phyloP scores from a whole-genome alignment of 2,888 invertebrate genomes.

The Tanypteryx hageni region DNA sequence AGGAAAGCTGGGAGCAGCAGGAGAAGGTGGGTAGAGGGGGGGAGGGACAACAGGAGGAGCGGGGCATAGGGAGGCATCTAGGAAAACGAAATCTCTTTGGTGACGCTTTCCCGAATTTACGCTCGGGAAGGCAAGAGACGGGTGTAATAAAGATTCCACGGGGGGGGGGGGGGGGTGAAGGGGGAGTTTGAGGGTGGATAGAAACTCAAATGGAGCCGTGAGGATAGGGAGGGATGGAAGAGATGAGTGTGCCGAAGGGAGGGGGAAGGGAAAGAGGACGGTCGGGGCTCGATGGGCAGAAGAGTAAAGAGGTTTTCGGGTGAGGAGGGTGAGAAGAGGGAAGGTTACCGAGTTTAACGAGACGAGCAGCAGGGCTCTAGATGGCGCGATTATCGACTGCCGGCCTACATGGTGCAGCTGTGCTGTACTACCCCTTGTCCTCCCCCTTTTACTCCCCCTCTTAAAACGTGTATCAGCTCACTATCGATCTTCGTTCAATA shows the following conservation, averaged over 20 bases:
- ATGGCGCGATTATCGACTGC: conserved; percentile 62
- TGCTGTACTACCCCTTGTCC: not conserved
- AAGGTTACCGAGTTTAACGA: conserved; percentile 53
- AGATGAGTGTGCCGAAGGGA: not conserved
- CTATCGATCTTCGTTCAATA: conserved; percentile 25
- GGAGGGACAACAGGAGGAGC: not conserved
- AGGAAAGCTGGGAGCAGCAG: too few relatives aligned
- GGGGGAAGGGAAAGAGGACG: too few relatives aligned
- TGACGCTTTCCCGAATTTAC: conserved; percentile 55
- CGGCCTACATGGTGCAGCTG: conserved; percentile 40
- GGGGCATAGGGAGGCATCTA: conserved; percentile 16
- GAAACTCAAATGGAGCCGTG: conserved; percentile 7
- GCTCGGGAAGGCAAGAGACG: conserved; percentile 57
- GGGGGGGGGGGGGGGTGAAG: not conserved
- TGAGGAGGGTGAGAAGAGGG: not conserved
- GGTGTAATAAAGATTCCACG: conserved; percentile 51
- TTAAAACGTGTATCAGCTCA: not conserved
- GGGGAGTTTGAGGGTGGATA: not conserved
- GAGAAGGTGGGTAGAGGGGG: too few relatives aligned
- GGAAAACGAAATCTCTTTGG: conserved; percentile 62
- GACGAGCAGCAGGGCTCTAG: conserved; percentile 35
- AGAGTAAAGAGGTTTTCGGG: not conserved
- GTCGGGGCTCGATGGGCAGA: not conserved
- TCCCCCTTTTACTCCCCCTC: not conserved
- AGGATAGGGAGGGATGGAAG: not conserved